Base-by-base conservation (phyloP, 2,888 invertebrate genomes). In the Exocentrus adspersus region DNA sequence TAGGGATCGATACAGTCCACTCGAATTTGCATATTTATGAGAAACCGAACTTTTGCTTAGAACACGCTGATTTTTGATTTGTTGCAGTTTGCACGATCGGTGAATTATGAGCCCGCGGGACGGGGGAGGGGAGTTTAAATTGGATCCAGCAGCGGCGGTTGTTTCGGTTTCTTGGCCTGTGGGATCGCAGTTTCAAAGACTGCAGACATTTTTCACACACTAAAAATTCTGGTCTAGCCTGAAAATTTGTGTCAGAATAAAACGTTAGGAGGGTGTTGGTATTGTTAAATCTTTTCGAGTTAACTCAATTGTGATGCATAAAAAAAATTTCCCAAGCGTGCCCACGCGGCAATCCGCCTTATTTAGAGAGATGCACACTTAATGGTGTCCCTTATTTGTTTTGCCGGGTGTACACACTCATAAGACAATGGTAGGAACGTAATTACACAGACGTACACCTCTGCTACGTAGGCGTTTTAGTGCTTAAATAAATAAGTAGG, bases 21-120 rank as follows among this genome's bases (percentile, higher is more conserved):
- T 63, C 64, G 56, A 61, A 75, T 74, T 73, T 73, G 68, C 73
- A 75, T 74, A 74, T 74, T 75, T 72, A 73, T 72, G 73, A 71
- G 71, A 61, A 62, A 64, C 63, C 67, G 59, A 64, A 65, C 64
- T 65, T 70, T 61, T 68, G 64, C 66, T 65, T 62, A 62, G 64
- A 70, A 70, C 66, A 61, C 62, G 70, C 64, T 68, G 68, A 70
- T 70, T 70, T 70, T 63, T 68, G 67, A 67, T 70, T 67, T 70
- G 67, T 56, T 70, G 69, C 67, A 65, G 62, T 58, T 61, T 62
- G 68, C 68, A 68, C 65, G 65, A 63, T 58, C 60, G 52, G 68
- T 68, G 68, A 68, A 63, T 65, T 68, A 68, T 68, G 65, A 64
- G 42, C 54, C 54, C 54, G n/a, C 16, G 42, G 28, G 43, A 42